Evolutionary conservation across 2,888 invertebrate genomes (phyloP).

Genomic region (Cistogaster globosa): DNA sequence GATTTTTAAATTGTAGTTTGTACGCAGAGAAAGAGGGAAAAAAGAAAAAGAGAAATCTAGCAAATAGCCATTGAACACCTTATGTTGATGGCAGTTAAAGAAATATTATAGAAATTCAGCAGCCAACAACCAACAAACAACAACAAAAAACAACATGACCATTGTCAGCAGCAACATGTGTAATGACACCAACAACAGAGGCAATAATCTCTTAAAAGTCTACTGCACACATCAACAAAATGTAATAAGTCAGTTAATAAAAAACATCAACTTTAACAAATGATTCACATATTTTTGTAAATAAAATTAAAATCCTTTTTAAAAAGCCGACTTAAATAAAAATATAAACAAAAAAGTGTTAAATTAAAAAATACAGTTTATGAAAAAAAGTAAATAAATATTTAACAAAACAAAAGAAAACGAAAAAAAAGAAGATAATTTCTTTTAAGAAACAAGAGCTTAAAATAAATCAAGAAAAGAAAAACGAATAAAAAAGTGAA

Average conservation of each 20-base stretch:
- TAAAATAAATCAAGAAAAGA: constrained; percentile 36
- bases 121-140: constrained; percentile 25
- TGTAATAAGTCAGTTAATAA: constrained; percentile 59
- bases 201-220: constrained; percentile 60
- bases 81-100: background rate
- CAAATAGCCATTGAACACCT: constrained; percentile 19
- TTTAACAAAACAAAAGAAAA: constrained; percentile 24
- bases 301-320: constrained; percentile 27
- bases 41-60: constrained; percentile 7
- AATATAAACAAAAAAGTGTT: background rate
- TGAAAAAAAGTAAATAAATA: constrained; percentile 17
- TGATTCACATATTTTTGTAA: constrained; percentile 53
- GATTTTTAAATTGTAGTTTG: constrained; percentile 64
- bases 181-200: constrained; percentile 54
- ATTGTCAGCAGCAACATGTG: constrained; percentile 57
- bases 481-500: constrained; percentile 12
- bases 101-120: constrained; percentile 41
- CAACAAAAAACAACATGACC: constrained; percentile 55
- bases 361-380: background rate
- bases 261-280: constrained; percentile 29
- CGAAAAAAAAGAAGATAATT: constrained; percentile 18
- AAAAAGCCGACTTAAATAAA: constrained; percentile 37
- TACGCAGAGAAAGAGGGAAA: background rate
- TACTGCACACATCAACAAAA: constrained; percentile 37
- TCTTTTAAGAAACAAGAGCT: constrained; percentile 41